Conservation (phyloP, 2,113 vertebrate genomes). For the Lanius ludovicianus region DNA sequence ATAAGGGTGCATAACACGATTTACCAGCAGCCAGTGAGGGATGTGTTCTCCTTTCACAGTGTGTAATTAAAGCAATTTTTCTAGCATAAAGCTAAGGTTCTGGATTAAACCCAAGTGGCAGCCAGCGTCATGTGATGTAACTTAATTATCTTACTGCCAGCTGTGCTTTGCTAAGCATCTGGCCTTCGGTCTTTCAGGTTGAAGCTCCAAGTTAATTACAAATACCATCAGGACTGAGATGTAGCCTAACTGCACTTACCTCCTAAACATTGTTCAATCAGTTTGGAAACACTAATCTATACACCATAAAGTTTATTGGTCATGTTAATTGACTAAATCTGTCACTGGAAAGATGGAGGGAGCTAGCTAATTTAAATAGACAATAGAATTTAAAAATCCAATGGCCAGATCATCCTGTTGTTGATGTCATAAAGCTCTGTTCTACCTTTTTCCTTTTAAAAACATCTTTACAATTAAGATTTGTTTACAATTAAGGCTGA, state of each 20-base stretch:
- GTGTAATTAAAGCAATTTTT: background rate
- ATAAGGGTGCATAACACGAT: background rate
- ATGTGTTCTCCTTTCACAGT: background rate
- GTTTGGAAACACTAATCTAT: slow-evolving; percentile 19
- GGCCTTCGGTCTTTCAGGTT: background rate
- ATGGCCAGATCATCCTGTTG: background rate
- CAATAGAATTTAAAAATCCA: slow-evolving; percentile 1
- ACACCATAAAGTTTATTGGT: background rate
- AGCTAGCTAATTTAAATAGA: background rate
- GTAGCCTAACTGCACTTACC: background rate
- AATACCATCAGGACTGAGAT: background rate
- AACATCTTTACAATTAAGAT: slow-evolving; percentile 31
- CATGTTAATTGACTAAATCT: slow-evolving; percentile 7
- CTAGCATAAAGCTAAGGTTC: background rate
- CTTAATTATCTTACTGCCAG: slow-evolving; percentile 6
- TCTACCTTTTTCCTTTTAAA: background rate
- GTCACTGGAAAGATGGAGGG: background rate
- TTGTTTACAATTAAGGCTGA: slow-evolving; percentile 12
- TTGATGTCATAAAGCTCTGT: background rate
- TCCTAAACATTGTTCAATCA: background rate
- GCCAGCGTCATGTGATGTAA: background rate
- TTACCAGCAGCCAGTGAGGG: background rate
- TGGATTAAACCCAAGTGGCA: background rate
- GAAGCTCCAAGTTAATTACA: slow-evolving; percentile 20
- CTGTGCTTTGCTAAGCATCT: slow-evolving; percentile 17